phyloP scores from a whole-genome alignment of 1,140 invertebrate genomes.

The Papilio polyxenes region DNA sequence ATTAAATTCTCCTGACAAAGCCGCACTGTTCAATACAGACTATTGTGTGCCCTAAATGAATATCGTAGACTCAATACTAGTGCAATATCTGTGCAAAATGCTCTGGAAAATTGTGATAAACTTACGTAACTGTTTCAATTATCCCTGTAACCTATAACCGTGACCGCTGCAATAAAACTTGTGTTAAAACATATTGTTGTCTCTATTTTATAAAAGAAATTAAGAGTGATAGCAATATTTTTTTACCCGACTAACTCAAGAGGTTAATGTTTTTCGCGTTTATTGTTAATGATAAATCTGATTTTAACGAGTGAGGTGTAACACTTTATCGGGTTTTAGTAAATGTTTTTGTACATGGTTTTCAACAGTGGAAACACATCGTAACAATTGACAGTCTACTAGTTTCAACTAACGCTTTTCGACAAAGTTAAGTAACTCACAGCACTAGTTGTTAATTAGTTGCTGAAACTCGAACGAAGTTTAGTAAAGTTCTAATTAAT shows the following conservation, averaged over 20 bases:
- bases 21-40: slow-evolving; percentile 4
- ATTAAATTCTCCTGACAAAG: slow-evolving; percentile 35
- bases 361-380: not conserved
- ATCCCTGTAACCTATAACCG: not conserved
- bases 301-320: too few species aligned
- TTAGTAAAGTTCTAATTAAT: not conserved
- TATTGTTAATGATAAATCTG: too few species aligned
- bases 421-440: slow-evolving; percentile 6
- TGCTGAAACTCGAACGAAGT: not conserved
- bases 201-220: too few species aligned
- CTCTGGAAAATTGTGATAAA: not conserved
- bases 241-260: too few species aligned
- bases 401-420: not conserved
- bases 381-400: not conserved
- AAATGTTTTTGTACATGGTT: not conserved
- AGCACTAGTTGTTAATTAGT: slow-evolving; percentile 2
- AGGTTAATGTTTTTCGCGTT: too few species aligned
- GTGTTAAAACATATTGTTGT: too few species aligned
- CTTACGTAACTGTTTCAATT: not conserved
- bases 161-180: too few species aligned
- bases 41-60: slow-evolving; percentile 17
- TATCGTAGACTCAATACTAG: not conserved
- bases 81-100: not conserved
- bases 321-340: too few species aligned
- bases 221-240: too few species aligned